Conservation (phyloP, 2,797 vertebrate species). For the Acestrorhynchus altus region DNA sequence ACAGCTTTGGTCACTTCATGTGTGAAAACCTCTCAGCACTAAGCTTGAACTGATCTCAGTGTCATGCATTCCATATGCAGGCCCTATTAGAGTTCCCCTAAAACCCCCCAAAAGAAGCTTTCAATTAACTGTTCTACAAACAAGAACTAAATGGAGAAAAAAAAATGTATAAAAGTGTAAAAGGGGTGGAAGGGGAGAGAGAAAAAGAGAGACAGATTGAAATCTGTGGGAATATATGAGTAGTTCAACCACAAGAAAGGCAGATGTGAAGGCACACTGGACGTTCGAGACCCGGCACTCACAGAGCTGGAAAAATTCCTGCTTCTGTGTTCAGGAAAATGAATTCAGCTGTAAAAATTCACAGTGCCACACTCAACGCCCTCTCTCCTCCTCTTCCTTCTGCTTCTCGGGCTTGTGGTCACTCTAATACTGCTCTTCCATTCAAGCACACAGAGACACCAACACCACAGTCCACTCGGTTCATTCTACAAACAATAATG, state of each 20-base stretch:
- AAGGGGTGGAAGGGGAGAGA: constrained; percentile 26
- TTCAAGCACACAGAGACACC: background rate
- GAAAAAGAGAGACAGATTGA: constrained; percentile 30
- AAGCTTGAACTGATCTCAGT: constrained; percentile 25
- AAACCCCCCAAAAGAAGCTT: constrained; percentile 62
- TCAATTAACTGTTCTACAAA: constrained; percentile 66
- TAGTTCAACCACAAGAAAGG: constrained; percentile 76
- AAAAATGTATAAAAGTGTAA: constrained; percentile 37
- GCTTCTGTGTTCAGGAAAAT: constrained; percentile 70
- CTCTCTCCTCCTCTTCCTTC: constrained; percentile 32
- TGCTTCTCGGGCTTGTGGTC: constrained; percentile 44
- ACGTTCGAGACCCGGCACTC: constrained; percentile 65
- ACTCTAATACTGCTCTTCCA: background rate
- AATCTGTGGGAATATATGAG: constrained; percentile 73
- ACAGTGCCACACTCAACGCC: constrained; percentile 67
- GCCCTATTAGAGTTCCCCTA: constrained; percentile 37
- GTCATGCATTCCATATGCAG: constrained; percentile 44
- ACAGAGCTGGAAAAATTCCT: constrained; percentile 63
- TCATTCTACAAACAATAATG: background rate
- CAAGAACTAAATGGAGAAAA: constrained; percentile 54
- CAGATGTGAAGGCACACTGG: constrained; percentile 66
- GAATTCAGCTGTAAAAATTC: constrained; percentile 77
- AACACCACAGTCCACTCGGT: background rate
- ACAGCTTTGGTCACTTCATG: constrained; percentile 31
- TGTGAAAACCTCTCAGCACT: constrained; percentile 36